Base-by-base conservation (phyloP, 2,113 vertebrate species). In the Spheniscus mendiculus region DNA sequence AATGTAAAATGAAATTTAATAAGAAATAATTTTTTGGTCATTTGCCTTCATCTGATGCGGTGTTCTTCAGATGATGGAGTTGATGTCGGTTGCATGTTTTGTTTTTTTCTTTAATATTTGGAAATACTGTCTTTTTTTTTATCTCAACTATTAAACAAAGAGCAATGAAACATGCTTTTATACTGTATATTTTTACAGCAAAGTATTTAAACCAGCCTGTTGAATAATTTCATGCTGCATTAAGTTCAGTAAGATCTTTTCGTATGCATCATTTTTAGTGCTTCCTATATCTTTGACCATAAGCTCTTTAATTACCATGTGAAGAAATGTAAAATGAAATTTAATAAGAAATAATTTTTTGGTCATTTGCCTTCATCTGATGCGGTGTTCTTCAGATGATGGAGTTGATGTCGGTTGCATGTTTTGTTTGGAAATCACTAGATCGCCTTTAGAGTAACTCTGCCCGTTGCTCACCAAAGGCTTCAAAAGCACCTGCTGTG, bases 151-250 rank as follows among this genome's bases (percentile, higher is more conserved):
- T 98, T 97, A 93, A 97, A 96, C 80, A 87, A 86, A 93, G 89
- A 89, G 50, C 82, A 82, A 30, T 89, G 90, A 95, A 83, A 94
- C 89, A 30, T 92, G 82, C 83, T 93, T 96, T 97, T 96, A 87
- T 96, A n/a, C 36, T 95, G 69, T 97, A 63, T 93, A 76, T 96
- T 97, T 97, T 98, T 95, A 85, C 82, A 94, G 90, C 83, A 63
- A 94, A 92, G 93, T 79, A 92, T 96, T 97, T 97, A 97, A 97
- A 95, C 78, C 4, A 6, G 62, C 89, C 93, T 3, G 9, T 93
- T 96, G 96, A 90, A 97, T 97, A 98, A 97, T 98, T 97, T 98
- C 97, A 97, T 88, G 97, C 87, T 87, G 91, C 93, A 88, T 98
- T 97, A 98, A 96, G 56, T 97, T 97, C 80, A 56, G 85, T 66